Conservation (phyloP, 23 tunicate species). For the Phallusia fumigata region DNA sequence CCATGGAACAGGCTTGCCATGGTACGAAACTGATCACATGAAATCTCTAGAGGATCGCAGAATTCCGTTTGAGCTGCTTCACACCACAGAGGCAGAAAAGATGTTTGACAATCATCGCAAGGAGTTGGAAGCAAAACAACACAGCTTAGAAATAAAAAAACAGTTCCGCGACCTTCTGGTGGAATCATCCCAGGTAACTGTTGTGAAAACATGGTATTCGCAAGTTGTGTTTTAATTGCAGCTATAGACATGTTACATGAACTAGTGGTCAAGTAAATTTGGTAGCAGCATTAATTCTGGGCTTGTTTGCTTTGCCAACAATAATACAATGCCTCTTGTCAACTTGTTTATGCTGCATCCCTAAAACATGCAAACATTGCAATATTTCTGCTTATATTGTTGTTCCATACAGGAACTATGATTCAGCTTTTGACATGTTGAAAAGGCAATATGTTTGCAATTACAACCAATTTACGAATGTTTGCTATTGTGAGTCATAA, state of each 20-base stretch:
- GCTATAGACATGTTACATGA: no score
- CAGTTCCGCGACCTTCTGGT: conserved; percentile 60
- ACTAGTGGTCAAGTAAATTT: no score
- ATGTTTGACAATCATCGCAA: conserved; percentile 54
- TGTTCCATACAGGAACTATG: background rate
- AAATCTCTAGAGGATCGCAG: conserved; percentile 75
- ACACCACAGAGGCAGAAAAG: conserved; percentile 72
- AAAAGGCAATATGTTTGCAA: no score
- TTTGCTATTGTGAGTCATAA: no score
- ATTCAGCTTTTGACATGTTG: no score
- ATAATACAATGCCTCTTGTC: no score
- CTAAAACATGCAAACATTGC: background rate
- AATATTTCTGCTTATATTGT: background rate
- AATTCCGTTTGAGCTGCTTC: conserved; percentile 75
- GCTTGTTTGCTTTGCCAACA: no score
- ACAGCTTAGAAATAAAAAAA: conserved; percentile 41
- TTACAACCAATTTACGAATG: no score
- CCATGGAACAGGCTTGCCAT: conserved; percentile 37
- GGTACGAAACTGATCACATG: conserved; percentile 87
- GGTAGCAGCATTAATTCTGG: no score
- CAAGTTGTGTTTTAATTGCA: no score
- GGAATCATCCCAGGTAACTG: conserved; percentile 62
- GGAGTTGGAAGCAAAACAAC: conserved; percentile 66
- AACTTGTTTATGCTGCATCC: no score
- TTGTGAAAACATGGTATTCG: background rate